Percentiles rank a stretch among this genome's conserved stretches.
These are phyloP conservation scores for Anoplopoma fimbria DNA, from an alignment of 2,113 vertebrate genomes.

Conservation along the genomic window DNA sequence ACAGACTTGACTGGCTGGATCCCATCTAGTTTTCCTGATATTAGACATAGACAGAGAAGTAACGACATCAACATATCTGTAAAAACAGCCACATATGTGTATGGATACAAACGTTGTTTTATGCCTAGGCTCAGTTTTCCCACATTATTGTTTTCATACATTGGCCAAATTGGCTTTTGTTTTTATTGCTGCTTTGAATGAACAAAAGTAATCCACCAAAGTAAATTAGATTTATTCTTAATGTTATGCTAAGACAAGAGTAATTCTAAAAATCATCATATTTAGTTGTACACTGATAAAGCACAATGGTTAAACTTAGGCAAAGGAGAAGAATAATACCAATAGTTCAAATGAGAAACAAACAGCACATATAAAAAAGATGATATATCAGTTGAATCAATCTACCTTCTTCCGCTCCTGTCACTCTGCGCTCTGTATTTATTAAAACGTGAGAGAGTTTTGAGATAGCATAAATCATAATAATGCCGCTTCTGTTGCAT, in stretches of 20 bases:
- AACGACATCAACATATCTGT: neutral
- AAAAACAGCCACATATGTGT: neutral
- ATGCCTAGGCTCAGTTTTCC: neutral
- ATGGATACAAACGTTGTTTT: neutral
- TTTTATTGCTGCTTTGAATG: neutral
- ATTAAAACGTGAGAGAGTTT: neutral
- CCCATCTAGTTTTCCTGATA: neutral
- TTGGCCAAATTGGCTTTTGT: neutral
- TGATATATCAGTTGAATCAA: neutral
- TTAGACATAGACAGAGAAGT: neutral
- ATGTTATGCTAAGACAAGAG: neutral
- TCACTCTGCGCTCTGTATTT: neutral
- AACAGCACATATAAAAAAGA: neutral
- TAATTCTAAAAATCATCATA: neutral
- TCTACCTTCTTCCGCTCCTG: neutral
- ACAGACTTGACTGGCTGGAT: neutral
- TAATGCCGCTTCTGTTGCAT: neutral
- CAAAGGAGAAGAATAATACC: neutral
- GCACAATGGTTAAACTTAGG: neutral
- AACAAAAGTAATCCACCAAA: neutral
- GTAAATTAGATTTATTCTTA: neutral
- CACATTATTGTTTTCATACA: neutral
- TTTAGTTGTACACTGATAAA: neutral
- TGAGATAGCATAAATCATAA: conserved; percentile 10
- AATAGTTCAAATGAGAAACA: conserved; percentile 18